phyloP scores from a whole-genome alignment of 2,113 vertebrate genomes.

The Alexandromys fortis region DNA sequence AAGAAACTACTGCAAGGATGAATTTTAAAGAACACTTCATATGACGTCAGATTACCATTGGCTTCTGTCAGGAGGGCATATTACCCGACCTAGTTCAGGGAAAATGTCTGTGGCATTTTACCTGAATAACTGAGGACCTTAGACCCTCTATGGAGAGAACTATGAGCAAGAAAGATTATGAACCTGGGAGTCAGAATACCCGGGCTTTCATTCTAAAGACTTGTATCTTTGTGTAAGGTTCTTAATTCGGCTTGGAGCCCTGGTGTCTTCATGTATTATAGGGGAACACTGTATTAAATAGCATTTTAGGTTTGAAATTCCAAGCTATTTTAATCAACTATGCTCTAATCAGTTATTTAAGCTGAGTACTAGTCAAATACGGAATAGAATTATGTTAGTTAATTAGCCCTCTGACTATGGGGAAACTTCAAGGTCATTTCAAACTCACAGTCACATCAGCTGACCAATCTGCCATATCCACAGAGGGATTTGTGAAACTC shows the following conservation, averaged over 20 bases:
- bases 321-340: not conserved
- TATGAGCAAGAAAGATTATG: not conserved
- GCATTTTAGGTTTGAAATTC: not conserved
- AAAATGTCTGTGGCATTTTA: conserved; percentile 79
- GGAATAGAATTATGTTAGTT: not conserved
- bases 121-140: conserved; percentile 5
- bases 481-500: not conserved
- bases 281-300: not conserved
- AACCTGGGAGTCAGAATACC: not conserved
- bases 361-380: not conserved
- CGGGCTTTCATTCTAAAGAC: not conserved
- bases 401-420: not conserved
- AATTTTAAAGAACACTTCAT: conserved; percentile 78
- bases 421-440: conserved; percentile 25
- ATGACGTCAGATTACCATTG: conserved; percentile 68
- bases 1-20: conserved; percentile 40
- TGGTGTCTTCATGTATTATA: not conserved
- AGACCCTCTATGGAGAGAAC: not conserved
- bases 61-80: conserved; percentile 43
- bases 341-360: conserved; percentile 12
- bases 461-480: not conserved
- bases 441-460: no score
- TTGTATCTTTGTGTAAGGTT: not conserved
- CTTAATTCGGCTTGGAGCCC: not conserved
- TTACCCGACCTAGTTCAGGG: conserved; percentile 80